Evolutionary conservation across 2,797 vertebrate species (phyloP), one percentile per base, ranked within the genome.

Genomic region (Psittacula echo): DNA sequence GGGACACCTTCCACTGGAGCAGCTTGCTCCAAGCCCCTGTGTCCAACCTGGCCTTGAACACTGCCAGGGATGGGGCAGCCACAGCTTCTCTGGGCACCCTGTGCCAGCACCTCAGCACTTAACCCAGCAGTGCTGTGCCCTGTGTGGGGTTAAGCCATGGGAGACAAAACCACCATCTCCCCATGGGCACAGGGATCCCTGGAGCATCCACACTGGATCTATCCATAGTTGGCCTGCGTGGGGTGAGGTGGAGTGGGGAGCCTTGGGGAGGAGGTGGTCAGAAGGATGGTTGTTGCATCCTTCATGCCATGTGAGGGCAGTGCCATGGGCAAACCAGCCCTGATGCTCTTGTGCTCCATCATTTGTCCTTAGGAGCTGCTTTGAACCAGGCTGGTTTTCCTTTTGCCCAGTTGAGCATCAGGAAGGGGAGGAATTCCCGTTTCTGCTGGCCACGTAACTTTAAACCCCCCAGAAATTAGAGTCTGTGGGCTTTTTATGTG

Each of bases 391-490:
- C 9, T 39, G 24, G n/a, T 32, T 48, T 67, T 44, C 41, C 27
- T 42, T 71, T 39, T n/a, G 13, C 39, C 58, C 41, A 10, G 5
- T n/a, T 5, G 1, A 37, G 37, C 65, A 4, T 5, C 0, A 0
- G 50, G 58, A 68, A 20, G n/a, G 7, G 65, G 42, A 73, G n/a
- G 42, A 67, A 53, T 84, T 88, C 37, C 44, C 0, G 0, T 39
- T 88, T 61, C 44, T 88, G 56, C 44, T 41, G 13, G 5, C 29
- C 4, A 0, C 1, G 5, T 21, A 45, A n/a, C 56, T 54, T 62
- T 13, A 65, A 16, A 11, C 8, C 8, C 22, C 20, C 29, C n/a
- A 3, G 1, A 17, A 24, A 58, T 34, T 24, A 34, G n/a, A 34
- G 10, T 58, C 22, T 86, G 50, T 65, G 62, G 53, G 26, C 16